phyloP scores from a whole-genome alignment of 2,113 vertebrate genomes.

The Lota lota region DNA sequence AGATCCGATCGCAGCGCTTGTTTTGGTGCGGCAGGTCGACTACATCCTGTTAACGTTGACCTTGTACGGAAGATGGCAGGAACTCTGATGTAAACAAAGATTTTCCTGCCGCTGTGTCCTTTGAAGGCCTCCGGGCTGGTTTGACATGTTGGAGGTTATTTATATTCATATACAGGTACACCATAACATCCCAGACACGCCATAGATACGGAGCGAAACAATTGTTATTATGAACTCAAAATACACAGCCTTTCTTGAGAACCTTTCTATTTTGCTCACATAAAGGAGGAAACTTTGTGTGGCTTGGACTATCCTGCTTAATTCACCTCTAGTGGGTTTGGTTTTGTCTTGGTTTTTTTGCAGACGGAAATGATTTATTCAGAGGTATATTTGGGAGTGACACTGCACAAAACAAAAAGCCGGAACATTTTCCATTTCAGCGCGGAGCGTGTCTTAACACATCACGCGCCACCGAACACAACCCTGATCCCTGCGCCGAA shows the following conservation, averaged over 20 bases:
- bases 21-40: slow-evolving; percentile 65
- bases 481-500: slow-evolving; percentile 60
- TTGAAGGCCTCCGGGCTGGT: slow-evolving; percentile 51
- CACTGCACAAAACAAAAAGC: slow-evolving; percentile 23
- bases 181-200: too few relatives aligned
- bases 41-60: slow-evolving; percentile 64
- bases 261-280: too few relatives aligned
- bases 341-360: slow-evolving; percentile 1
- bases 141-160: slow-evolving; percentile 6
- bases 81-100: slow-evolving; percentile 71
- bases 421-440: slow-evolving; percentile 47
- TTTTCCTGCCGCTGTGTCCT: slow-evolving; percentile 47
- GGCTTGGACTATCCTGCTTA: too few relatives aligned
- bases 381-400: slow-evolving; percentile 48
- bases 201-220: too few relatives aligned
- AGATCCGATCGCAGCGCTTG: slow-evolving; percentile 65
- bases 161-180: too few relatives aligned
- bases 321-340: not conserved
- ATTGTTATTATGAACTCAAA: too few relatives aligned
- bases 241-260: too few relatives aligned
- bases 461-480: slow-evolving; percentile 61
- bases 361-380: slow-evolving; percentile 57
- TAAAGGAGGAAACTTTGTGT: too few relatives aligned
- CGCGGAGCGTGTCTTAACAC: slow-evolving; percentile 54
- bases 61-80: slow-evolving; percentile 52